A percentile compares a stretch with the other conserved stretches of the same genome.
phyloP scores from a whole-genome alignment of 2,113 vertebrate species.

The Ceuthmochares aereus region DNA sequence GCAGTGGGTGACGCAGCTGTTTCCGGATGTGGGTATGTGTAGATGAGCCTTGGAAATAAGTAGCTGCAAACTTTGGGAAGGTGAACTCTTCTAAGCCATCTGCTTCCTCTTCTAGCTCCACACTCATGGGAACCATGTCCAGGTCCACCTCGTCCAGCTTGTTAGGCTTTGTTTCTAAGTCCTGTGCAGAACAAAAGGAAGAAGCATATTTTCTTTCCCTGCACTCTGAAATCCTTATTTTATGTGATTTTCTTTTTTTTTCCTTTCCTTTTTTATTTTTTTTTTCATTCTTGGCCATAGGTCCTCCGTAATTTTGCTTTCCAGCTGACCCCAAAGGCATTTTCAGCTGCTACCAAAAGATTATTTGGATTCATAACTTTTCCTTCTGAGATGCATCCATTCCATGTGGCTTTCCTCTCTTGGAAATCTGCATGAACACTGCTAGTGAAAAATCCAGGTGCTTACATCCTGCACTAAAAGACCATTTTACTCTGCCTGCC shows the following conservation, averaged over 20 bases:
- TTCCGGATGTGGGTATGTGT: constrained; percentile 82
- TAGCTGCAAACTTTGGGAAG: constrained; percentile 93
- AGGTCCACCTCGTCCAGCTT: constrained; percentile 86
- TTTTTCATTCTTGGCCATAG: neutral
- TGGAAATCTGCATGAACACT: neutral
- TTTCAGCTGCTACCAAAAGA: neutral
- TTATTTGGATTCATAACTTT: neutral
- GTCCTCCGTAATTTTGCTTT: neutral
- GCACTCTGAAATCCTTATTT: neutral
- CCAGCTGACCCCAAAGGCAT: neutral
- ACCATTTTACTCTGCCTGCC: neutral
- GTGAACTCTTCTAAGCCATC: constrained; percentile 86
- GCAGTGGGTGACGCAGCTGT: constrained; percentile 85
- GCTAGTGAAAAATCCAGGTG: neutral
- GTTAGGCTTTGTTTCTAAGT: constrained; percentile 77
- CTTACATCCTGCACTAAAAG: neutral
- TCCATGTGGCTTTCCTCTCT: neutral
- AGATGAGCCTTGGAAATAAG: constrained; percentile 92
- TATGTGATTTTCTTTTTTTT: too few relatives aligned
- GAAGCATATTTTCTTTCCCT: neutral
- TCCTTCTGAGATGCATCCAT: neutral
- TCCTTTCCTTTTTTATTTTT: neutral
- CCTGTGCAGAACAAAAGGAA: constrained; percentile 73
- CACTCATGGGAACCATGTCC: constrained; percentile 82
- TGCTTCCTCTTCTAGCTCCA: constrained; percentile 79